Percentiles rank a stretch among this genome's conserved stretches.
Conservation (phyloP, 2,888 invertebrate genomes). For the Gerris lacustris region DNA sequence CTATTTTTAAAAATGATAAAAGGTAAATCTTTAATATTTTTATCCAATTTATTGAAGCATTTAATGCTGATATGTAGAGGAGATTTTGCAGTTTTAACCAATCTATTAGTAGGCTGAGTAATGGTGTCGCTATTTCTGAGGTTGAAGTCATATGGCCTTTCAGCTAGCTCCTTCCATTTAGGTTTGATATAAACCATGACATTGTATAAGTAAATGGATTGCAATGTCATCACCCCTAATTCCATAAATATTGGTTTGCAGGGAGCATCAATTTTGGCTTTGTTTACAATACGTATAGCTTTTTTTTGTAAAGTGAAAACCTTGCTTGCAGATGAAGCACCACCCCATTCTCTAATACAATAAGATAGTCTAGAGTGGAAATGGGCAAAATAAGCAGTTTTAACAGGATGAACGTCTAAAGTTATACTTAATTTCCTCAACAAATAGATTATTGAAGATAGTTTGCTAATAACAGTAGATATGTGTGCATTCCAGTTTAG, state of each 20-base stretch:
- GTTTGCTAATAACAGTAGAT: not conserved
- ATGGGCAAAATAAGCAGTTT: not conserved
- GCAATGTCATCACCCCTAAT: not conserved
- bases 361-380: not conserved
- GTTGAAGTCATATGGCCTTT: no score
- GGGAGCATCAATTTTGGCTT: not conserved
- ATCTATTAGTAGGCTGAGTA: no score
- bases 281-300: not conserved
- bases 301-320: not conserved
- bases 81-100: no score
- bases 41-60: no score
- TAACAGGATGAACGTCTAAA: not conserved
- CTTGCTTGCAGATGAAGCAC: not conserved
- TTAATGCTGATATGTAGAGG: no score
- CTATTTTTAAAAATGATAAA: no score
- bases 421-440: not conserved
- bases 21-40: no score
- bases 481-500: conserved; percentile 16
- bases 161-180: no score
- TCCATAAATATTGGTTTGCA: not conserved
- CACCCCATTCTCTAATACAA: conserved; percentile 1
- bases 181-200: no score
- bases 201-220: no score
- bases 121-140: no score
- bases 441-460: not conserved